Evolutionary conservation across 2,113 vertebrate species (phyloP).

Genomic region (Ia io): DNA sequence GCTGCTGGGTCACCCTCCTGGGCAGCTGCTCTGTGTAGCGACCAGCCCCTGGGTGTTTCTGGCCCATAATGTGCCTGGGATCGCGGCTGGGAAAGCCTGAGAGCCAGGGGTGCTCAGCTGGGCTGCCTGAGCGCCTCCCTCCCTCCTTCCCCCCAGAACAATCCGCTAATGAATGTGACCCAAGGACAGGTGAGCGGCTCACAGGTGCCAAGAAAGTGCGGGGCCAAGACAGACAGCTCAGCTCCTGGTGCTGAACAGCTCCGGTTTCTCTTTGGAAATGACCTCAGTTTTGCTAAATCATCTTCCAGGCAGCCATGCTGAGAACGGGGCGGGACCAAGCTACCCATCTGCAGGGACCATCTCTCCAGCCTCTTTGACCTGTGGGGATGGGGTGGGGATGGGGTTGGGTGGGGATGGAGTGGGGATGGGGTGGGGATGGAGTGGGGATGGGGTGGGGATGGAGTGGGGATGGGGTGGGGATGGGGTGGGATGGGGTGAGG

Average conservation of each 20-base stretch:
- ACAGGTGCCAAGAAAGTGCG: slow-evolving; percentile 78
- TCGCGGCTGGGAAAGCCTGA: neutral
- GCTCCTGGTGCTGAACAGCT: slow-evolving; percentile 76
- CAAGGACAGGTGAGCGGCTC: slow-evolving; percentile 64
- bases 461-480: neutral
- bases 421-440: too few species aligned
- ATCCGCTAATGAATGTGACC: slow-evolving; percentile 76
- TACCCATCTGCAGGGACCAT: slow-evolving; percentile 68
- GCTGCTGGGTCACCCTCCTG: neutral
- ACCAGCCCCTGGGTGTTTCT: neutral
- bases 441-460: slow-evolving; percentile 41
- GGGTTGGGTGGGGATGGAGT: neutral
- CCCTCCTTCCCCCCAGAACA: slow-evolving; percentile 68
- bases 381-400: slow-evolving; percentile 55
- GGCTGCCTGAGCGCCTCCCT: neutral
- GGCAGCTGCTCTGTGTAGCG: neutral
- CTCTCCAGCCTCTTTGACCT: slow-evolving; percentile 77
- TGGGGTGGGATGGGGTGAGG: too few species aligned
- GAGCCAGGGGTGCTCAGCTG: neutral
- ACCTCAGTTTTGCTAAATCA: slow-evolving; percentile 81
- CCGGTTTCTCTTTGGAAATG: slow-evolving; percentile 82
- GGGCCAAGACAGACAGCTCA: slow-evolving; percentile 76
- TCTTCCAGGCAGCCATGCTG: slow-evolving; percentile 78
- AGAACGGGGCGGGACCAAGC: slow-evolving; percentile 73
- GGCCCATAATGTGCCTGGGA: neutral